These are phyloP conservation scores for Hypotaenidia okinawae DNA, from an alignment of 2,797 vertebrate species.

Conservation along the genomic window DNA sequence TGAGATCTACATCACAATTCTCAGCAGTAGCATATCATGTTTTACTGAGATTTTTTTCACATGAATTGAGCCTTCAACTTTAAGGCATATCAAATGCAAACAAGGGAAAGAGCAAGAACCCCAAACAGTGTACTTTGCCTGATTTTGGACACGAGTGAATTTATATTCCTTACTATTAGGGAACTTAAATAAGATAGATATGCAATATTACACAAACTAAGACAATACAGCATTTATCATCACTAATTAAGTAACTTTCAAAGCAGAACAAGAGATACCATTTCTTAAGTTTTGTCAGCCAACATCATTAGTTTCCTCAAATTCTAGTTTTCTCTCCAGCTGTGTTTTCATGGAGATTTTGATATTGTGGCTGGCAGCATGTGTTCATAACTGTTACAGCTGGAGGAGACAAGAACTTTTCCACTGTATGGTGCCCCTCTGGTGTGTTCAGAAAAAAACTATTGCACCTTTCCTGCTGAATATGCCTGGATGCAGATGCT, in stretches of 20 bases:
- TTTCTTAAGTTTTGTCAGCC: not conserved
- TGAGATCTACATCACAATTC: not conserved
- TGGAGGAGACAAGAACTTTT: not conserved
- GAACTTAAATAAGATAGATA: not conserved
- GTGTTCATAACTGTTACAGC: not conserved
- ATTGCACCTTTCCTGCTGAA: not conserved
- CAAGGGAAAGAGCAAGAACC: not conserved
- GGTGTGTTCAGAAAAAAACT: not conserved
- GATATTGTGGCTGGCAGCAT: not conserved
- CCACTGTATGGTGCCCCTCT: not conserved
- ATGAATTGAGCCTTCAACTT: not conserved
- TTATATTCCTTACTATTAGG: not conserved
- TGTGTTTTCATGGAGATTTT: not conserved
- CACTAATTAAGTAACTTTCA: not conserved
- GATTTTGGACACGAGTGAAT: not conserved
- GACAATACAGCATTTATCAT: not conserved
- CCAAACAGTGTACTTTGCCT: not conserved
- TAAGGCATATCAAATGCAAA: not conserved
- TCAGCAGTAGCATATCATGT: not conserved
- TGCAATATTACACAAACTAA: not conserved
- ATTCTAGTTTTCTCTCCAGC: not conserved
- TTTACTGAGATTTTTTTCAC: not conserved
- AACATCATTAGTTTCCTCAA: not conserved
- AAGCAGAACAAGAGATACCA: not conserved
- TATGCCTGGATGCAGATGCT: not conserved